Conservation (phyloP, 2,888 invertebrate species). For the Drosophila pseudotakahashii region DNA sequence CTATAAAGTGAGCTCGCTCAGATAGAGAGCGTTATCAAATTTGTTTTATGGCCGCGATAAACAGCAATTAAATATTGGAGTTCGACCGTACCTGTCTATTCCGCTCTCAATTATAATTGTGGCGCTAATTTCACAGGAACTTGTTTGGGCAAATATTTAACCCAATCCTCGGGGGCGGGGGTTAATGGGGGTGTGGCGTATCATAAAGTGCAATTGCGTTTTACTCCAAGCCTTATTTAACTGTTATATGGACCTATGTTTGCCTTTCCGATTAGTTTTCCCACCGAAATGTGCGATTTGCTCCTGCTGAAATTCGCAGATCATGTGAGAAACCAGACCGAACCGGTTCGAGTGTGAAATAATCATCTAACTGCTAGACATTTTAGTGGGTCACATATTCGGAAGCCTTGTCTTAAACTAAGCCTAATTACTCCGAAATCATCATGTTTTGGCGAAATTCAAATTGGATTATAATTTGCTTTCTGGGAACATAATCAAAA, state of each 20-base stretch:
- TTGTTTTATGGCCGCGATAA: constrained; percentile 33
- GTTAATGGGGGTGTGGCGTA: neutral
- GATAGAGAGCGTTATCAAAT: constrained; percentile 30
- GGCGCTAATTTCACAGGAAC: constrained; percentile 60
- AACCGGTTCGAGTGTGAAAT: constrained; percentile 12
- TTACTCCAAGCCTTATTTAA: constrained; percentile 41
- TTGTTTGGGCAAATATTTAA: constrained; percentile 59
- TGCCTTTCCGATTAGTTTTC: constrained; percentile 43
- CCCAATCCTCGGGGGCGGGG: constrained; percentile 1
- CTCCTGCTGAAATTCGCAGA: constrained; percentile 10
- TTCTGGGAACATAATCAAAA: neutral
- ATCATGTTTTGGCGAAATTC: neutral
- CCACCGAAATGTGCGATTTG: constrained; percentile 27
- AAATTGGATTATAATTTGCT: neutral
- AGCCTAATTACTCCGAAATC: constrained; percentile 5
- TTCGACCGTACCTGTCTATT: constrained; percentile 46
- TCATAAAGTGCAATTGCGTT: constrained; percentile 73
- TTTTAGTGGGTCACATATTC: constrained; percentile 6
- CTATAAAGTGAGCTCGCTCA: neutral
- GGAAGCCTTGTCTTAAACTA: neutral
- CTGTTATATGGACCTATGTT: constrained; percentile 34
- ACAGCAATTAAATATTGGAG: constrained; percentile 54
- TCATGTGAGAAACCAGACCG: constrained; percentile 39
- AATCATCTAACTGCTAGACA: constrained; percentile 5
- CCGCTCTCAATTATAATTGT: constrained; percentile 52